Conservation (phyloP, 1,140 invertebrate genomes). For the Sycophaga agraensis region DNA sequence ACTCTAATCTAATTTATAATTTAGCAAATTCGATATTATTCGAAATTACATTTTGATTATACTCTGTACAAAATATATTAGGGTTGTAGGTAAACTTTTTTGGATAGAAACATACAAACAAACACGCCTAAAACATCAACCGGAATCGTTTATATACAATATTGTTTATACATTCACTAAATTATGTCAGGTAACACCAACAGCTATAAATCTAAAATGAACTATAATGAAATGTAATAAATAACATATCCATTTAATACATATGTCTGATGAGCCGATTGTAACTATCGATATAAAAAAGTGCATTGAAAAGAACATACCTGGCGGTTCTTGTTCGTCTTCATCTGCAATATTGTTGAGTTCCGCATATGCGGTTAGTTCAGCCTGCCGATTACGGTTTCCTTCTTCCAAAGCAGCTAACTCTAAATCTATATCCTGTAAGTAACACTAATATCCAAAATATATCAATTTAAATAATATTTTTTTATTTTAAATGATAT, state of each 20-base stretch:
- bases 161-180: conserved; percentile 4
- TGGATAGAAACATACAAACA: not conserved
- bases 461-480: too few relatives aligned
- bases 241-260: not conserved
- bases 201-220: too few relatives aligned
- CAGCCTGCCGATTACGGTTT: conserved; percentile 52
- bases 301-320: conserved; percentile 36
- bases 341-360: conserved; percentile 61
- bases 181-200: conserved; percentile 2
- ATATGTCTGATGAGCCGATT: not conserved
- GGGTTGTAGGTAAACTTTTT: not conserved
- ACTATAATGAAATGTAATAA: not conserved
- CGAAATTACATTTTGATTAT: not conserved
- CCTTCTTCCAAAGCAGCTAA: conserved; percentile 54
- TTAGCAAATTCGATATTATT: too few relatives aligned
- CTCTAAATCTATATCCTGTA: conserved; percentile 56
- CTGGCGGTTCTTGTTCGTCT: conserved; percentile 57
- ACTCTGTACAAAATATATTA: not conserved
- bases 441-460: conserved; percentile 48
- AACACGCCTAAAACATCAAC: not conserved
- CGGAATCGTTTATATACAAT: conserved; percentile 4
- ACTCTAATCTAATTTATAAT: too few relatives aligned
- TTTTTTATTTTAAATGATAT: too few relatives aligned
- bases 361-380: conserved; percentile 58
- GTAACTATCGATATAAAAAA: too few relatives aligned